A percentile compares a stretch with the other conserved stretches of the same genome.
phyloP scores from a whole-genome alignment of 1,140 invertebrate species.

The Philotrypesis tridentata region DNA sequence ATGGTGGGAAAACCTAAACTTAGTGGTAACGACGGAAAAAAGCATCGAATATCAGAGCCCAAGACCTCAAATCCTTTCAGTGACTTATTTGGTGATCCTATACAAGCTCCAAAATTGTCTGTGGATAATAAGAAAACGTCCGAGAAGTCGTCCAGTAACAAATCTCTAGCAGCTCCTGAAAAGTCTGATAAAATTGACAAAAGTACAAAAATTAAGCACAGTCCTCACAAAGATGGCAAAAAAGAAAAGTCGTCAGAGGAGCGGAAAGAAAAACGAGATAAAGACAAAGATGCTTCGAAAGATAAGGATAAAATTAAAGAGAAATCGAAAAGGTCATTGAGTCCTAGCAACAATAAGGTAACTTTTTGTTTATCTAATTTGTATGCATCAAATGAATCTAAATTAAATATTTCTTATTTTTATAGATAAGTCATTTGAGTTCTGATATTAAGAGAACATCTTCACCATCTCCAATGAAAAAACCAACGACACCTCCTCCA shows the following conservation, averaged over 20 bases:
- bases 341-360: slow-evolving; percentile 69
- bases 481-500: slow-evolving; percentile 69
- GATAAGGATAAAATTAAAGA: slow-evolving; percentile 78
- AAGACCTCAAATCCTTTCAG: slow-evolving; percentile 81
- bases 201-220: slow-evolving; percentile 75
- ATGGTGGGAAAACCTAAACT: slow-evolving; percentile 82
- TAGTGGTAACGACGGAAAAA: slow-evolving; percentile 76
- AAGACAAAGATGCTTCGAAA: slow-evolving; percentile 77
- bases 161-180: slow-evolving; percentile 61
- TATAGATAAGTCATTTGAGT: slow-evolving; percentile 57
- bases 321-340: slow-evolving; percentile 78
- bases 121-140: slow-evolving; percentile 76
- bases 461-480: slow-evolving; percentile 60
- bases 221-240: slow-evolving; percentile 74
- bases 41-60: slow-evolving; percentile 77
- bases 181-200: slow-evolving; percentile 79
- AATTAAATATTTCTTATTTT: background rate
- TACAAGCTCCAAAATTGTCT: slow-evolving; percentile 80
- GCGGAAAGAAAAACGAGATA: slow-evolving; percentile 79
- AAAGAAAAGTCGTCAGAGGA: slow-evolving; percentile 77
- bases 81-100: slow-evolving; percentile 86
- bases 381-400: background rate
- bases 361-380: background rate
- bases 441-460: slow-evolving; percentile 60
- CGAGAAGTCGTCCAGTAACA: slow-evolving; percentile 65